Evolutionary conservation across 2,113 vertebrate species (phyloP), one percentile per base, ranked within the genome.

Genomic region (Vidua macroura): DNA sequence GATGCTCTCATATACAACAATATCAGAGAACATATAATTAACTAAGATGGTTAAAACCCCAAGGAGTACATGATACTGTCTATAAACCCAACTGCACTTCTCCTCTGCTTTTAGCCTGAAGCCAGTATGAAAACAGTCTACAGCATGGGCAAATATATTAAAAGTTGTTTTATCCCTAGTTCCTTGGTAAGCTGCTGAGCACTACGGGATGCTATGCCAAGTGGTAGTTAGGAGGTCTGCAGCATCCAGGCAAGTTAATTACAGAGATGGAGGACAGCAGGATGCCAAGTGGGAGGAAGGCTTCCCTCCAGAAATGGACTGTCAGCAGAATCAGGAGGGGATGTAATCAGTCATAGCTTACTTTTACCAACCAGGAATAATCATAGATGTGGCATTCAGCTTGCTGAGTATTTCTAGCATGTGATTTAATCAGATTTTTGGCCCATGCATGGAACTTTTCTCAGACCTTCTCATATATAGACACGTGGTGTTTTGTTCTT

Each of bases 281-380:
- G 2, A 75, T 62, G 87, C 86, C 59, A 94, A 91, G 74, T n/a
- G 44, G 76, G 56, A 94, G 52, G 86, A 91, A 91, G 82, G 70
- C 62, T 85, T 87, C 55, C 35, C 82, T 91, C 43, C 74, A 92
- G 66, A 89, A 91, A 69, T 11, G 44, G 44, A 51, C 49, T 41
- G 68, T 90, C 80, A 84, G 83, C 63, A 88, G 46, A 87, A 44
- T 62, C 43, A 70, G 59, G 44, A 83, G 31, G 9, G 59, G 15
- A 78, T 74, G 16, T 30, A 46, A 76, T 78, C 66, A 39, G 35
- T 48, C 64, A 59, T 16, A 83, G 81, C 28, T 95, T 1, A 5
- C 22, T 52, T 68, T 80, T 73, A 66, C 52, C 63, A 87, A 55
- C 8, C 59, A 90, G 75, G 28, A 90, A 83, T 7, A 37, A 58